Conservation (phyloP, 2,797 vertebrate species). For the Rhynchotus rufescens region DNA sequence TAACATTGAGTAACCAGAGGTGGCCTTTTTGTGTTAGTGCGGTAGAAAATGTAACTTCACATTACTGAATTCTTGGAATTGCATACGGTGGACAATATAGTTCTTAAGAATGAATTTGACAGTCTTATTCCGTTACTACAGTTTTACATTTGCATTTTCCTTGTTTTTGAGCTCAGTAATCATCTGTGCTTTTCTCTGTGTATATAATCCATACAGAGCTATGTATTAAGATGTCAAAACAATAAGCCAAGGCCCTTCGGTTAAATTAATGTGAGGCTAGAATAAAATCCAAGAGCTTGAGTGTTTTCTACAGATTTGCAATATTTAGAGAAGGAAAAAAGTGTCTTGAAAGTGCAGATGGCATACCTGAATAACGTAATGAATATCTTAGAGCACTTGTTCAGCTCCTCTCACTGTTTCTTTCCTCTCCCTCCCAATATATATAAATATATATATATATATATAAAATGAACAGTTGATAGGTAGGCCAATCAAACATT, state of each 20-base stretch:
- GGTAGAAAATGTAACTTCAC: background rate
- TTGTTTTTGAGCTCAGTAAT: background rate
- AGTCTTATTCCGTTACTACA: background rate
- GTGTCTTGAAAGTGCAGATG: background rate
- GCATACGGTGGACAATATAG: background rate
- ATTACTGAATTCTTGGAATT: background rate
- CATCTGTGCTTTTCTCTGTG: background rate
- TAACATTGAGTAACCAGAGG: background rate
- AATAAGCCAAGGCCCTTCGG: background rate
- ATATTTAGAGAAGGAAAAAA: background rate
- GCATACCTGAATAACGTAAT: background rate
- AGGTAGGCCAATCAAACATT: background rate
- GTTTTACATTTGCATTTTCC: background rate
- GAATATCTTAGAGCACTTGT: background rate
- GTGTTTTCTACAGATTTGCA: background rate
- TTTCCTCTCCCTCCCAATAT: background rate
- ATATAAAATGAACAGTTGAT: background rate
- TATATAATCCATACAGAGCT: background rate
- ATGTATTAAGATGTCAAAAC: background rate
- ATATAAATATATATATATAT: no score
- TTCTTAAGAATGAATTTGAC: background rate
- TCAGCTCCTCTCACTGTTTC: background rate
- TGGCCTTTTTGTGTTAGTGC: background rate
- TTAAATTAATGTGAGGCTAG: background rate
- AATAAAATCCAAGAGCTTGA: background rate